Evolutionary conservation across 1,140 invertebrate genomes (phyloP).

Genomic region (Rhyzopertha dominica): DNA sequence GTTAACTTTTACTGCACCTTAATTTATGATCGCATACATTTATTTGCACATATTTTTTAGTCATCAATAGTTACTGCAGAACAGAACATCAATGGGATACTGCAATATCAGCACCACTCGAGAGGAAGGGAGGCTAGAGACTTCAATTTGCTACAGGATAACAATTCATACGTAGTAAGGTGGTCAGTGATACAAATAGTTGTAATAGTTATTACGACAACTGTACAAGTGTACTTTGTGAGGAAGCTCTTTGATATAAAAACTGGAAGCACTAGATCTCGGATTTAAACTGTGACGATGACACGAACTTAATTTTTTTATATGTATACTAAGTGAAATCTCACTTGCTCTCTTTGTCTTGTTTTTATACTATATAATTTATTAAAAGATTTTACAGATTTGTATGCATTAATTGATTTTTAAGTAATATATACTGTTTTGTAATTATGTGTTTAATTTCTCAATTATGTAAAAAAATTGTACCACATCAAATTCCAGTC

Average conservation of each 20-base stretch:
- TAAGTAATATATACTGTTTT: too few relatives aligned
- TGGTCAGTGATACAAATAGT: conserved; percentile 84
- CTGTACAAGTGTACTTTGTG: conserved; percentile 82
- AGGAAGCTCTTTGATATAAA: conserved; percentile 80
- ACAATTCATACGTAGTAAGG: conserved; percentile 78
- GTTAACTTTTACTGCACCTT: too few relatives aligned
- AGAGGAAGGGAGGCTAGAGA: conserved; percentile 73
- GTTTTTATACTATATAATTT: too few relatives aligned
- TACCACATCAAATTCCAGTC: too few relatives aligned
- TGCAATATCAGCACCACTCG: conserved; percentile 75
- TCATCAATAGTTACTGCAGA: conserved; percentile 69
- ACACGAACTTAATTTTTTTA: too few relatives aligned
- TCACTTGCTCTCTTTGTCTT: too few relatives aligned
- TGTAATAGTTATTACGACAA: conserved; percentile 71
- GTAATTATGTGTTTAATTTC: too few relatives aligned
- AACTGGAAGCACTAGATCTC: conserved; percentile 52
- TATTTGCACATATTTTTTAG: conserved; percentile 49
- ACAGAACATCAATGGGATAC: conserved; percentile 78
- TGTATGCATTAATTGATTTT: too few relatives aligned
- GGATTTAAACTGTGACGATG: conserved; percentile 25
- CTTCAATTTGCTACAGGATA: conserved; percentile 73
- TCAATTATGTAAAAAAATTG: too few relatives aligned
- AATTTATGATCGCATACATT: too few relatives aligned
- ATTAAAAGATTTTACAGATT: too few relatives aligned
- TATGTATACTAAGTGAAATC: background rate